Base-by-base conservation (phyloP, 2,113 vertebrate genomes). In the Phyllostomus discolor region DNA sequence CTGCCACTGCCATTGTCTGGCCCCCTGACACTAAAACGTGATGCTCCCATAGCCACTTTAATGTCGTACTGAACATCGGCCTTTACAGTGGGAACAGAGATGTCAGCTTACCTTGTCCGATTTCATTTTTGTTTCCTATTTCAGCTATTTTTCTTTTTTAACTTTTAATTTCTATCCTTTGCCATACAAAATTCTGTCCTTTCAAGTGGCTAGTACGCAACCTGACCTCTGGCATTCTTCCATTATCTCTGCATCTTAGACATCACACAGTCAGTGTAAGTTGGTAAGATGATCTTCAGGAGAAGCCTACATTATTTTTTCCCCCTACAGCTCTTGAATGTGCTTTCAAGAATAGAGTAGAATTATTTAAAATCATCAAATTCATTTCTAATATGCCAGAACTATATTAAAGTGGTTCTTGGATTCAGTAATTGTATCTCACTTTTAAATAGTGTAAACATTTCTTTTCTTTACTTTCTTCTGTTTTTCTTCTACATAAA, bases 291-390 rank as follows among this genome's bases (percentile, higher is more conserved):
- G 38, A 70, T 67, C 52, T 96, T 95, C 59, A 83, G 59, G 33
- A 95, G 54, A 62, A 20, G 8, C 4, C 9, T 73, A 59, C 10
- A 2, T 79, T 91, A 92, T 38, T 82, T 46, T 81, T n/a, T 96
- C 85, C 62, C 57, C 17, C 10, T 50, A 59, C 72, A 69, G 35
- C 43, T 73, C 57, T 76, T 79, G 38, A 64, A 95, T 87, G 73
- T 79, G 41, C 46, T 96, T 90, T 87, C n/a, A 88, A 67, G 69
- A 81, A 94, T 10, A 92, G 35, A 72, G 24, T 6, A 92, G 78
- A 88, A 69, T 85, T 94, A 80, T 95, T 92, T 81, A 83, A 88
- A 95, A 88, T 79, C 72, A 78, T 82, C 52, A 62, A 88, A 78
- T 78, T 95, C 28, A 50, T 52, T 97, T 85, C 85, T 88, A 95